Conservation (phyloP, 2,888 invertebrate genomes). For the Xanthia togata region DNA sequence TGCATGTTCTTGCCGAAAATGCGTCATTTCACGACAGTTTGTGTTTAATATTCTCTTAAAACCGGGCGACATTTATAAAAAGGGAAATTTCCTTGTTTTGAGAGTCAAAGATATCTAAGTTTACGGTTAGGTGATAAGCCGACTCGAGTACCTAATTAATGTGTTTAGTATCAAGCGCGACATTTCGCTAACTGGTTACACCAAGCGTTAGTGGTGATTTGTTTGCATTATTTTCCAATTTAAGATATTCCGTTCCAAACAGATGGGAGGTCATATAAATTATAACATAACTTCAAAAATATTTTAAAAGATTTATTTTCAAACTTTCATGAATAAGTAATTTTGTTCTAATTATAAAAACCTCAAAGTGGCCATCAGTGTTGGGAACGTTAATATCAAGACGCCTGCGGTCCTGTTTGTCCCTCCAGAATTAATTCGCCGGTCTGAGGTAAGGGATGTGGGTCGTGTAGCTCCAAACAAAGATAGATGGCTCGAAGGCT, state of each 20-base stretch:
- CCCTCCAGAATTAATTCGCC: slow-evolving; percentile 52
- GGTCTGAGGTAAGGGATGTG: slow-evolving; percentile 30
- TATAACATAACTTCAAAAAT: background rate
- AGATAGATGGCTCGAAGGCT: slow-evolving; percentile 44
- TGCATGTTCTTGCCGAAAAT: background rate
- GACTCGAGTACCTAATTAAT: background rate
- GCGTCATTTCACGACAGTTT: background rate
- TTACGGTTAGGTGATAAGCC: background rate
- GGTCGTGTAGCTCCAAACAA: slow-evolving; percentile 36
- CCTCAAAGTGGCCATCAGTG: slow-evolving; percentile 15
- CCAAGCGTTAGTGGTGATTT: background rate
- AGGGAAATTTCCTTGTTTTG: background rate
- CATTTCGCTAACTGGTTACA: background rate
- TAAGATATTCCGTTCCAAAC: background rate
- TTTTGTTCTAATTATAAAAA: slow-evolving; percentile 35
- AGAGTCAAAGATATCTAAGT: background rate
- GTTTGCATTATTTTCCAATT: background rate
- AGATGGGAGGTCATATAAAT: background rate
- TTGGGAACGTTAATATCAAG: slow-evolving; percentile 36
- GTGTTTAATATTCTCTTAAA: background rate
- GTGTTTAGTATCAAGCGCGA: background rate
- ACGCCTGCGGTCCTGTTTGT: slow-evolving; percentile 28
- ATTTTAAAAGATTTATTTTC: slow-evolving; percentile 11
- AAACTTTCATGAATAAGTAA: slow-evolving; percentile 23
- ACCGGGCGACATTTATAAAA: background rate